Conservation (phyloP, 2,888 invertebrate genomes). For the Ormyrus rosae region DNA sequence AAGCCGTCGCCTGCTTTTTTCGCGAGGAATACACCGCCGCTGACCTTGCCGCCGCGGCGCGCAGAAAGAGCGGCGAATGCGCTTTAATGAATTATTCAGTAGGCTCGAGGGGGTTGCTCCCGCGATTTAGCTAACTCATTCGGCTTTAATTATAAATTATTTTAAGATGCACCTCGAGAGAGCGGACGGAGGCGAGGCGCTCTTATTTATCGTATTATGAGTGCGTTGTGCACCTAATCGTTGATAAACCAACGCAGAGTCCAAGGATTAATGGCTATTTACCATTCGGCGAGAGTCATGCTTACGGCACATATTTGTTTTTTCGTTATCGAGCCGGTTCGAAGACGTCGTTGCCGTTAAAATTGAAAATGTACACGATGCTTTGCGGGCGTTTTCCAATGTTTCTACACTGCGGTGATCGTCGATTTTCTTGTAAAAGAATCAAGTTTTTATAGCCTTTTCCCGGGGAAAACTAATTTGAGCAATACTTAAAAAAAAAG, state of each 20-base stretch:
- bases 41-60: slow-evolving; percentile 34
- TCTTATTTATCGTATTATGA: slow-evolving; percentile 26
- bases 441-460: no score
- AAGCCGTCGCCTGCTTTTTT: not conserved
- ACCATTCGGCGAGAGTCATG: slow-evolving; percentile 34
- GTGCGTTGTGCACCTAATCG: slow-evolving; percentile 42
- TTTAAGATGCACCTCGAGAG: slow-evolving; percentile 41
- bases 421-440: no score
- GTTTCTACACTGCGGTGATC: no score
- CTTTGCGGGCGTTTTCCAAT: no score
- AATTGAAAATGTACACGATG: no score
- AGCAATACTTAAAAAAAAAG: no score
- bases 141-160: slow-evolving; percentile 56
- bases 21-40: slow-evolving; percentile 29
- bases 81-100: slow-evolving; percentile 55
- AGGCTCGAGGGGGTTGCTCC: slow-evolving; percentile 25
- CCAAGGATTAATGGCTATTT: slow-evolving; percentile 31
- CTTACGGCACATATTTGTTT: slow-evolving; percentile 10
- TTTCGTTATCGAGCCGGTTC: no score
- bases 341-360: no score
- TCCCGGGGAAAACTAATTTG: no score
- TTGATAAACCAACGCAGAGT: slow-evolving; percentile 16
- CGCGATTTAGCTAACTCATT: slow-evolving; percentile 56
- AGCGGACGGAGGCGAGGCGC: not conserved
- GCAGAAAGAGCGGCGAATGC: not conserved